Evolutionary conservation across 2,888 invertebrate genomes (phyloP), one percentile per base, ranked within the genome.

Genomic region (Apeira syringaria): DNA sequence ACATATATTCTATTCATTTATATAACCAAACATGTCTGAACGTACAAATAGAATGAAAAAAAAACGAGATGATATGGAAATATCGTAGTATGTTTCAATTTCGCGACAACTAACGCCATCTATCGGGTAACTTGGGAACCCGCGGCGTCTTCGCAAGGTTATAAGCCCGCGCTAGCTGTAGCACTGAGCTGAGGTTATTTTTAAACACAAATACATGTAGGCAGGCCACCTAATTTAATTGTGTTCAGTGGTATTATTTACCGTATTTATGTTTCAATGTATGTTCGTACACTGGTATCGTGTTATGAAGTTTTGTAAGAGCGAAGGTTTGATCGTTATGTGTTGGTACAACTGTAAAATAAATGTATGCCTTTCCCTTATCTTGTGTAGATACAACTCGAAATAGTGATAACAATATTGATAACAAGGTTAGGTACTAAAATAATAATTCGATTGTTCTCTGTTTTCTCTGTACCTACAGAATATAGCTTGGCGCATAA

Each of bases 81-180:
- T 9, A 17, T 10, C 11, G 31, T 17, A 41, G 35, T 7, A 41
- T 44, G 39, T 50, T 15, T 46, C 51, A 37, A 43, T 56, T 64
- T 74, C 53, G 72, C 22, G 39, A 69, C 82, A 0, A 1, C 37
- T 67, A 60, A 41, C 75, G 80, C 84, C 86, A 86, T 84, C 86
- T 85, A 59, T 56, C 50, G 58, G 31, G 43, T 80, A 86, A 86
- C 81, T 86, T 85, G 84, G 53, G 35, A 44, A 46, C 36, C n/a
- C 2, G 9, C 15, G 27, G 7, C 20, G 20, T 20, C 20, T 26
- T n/a, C 10, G 28, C 55, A 57, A 55, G 55, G 57, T 57, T 57
- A 55, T 42, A 56, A 52, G 47, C 52, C 48, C 44, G 49, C 18
- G 29, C 22, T n/a, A n/a, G n/a, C n/a, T n/a, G n/a, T n/a, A n/a